A percentile compares a stretch with the other conserved stretches of the same genome.
These are phyloP conservation scores for Parambassis ranga DNA, from an alignment of 2,797 vertebrate genomes.

Conservation along the genomic window DNA sequence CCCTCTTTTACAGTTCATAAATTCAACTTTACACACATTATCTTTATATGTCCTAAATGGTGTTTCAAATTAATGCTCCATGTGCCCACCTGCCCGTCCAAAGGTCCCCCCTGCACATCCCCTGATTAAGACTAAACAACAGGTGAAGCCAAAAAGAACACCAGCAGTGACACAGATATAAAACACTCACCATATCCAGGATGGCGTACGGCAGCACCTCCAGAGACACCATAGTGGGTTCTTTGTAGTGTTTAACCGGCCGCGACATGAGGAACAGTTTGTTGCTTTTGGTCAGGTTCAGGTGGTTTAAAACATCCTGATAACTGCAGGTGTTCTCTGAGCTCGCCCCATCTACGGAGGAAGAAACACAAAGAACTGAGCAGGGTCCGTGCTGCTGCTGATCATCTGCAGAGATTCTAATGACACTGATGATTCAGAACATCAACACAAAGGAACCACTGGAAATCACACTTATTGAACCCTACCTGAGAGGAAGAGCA, in stretches of 20 bases:
- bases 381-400: no score
- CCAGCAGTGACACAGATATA: no score
- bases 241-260: conserved; percentile 66
- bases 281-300: conserved; percentile 59
- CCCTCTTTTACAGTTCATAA: no score
- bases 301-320: conserved; percentile 63
- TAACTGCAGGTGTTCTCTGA: conserved; percentile 59
- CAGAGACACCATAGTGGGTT: conserved; percentile 41
- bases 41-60: no score
- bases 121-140: background rate
- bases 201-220: conserved; percentile 66
- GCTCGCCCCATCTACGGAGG: conserved; percentile 8
- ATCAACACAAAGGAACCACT: no score
- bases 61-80: no score
- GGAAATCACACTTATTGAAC: no score
- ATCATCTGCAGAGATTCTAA: no score
- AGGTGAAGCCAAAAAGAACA: background rate
- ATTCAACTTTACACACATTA: no score
- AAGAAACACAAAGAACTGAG: background rate
- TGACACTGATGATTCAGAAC: no score
- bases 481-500: conserved; percentile 57
- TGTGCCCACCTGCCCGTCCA: no score
- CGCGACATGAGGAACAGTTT: conserved; percentile 60
- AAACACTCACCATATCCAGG: conserved; percentile 63
- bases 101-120: no score